These are phyloP conservation scores for Drosophila eugracilis DNA, from an alignment of 1,140 invertebrate genomes.

Conservation along the genomic window DNA sequence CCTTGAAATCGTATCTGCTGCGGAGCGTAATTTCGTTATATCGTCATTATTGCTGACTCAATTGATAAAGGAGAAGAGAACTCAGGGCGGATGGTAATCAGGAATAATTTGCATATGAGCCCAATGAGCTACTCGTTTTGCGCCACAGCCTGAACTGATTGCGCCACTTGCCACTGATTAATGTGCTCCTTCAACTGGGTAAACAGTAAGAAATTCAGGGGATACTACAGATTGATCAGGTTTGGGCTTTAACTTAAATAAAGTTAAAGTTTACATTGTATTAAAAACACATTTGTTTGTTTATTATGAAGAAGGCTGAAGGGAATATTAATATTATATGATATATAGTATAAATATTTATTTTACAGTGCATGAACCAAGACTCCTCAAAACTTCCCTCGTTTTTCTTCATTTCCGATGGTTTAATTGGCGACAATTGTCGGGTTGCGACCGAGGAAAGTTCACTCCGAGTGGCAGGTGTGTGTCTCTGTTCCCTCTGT, in stretches of 20 bases:
- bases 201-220: conserved; percentile 14
- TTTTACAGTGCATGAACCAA: not conserved
- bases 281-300: not conserved
- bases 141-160: conserved; percentile 52
- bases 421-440: conserved; percentile 79
- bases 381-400: not conserved
- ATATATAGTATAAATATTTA: not conserved
- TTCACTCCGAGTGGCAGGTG: conserved; percentile 44
- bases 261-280: not conserved
- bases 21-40: conserved; percentile 20
- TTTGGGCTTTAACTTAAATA: not conserved
- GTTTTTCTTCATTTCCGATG: conserved; percentile 35
- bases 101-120: conserved; percentile 65
- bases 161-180: conserved; percentile 71
- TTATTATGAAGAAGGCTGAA: too few relatives aligned
- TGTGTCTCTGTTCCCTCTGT: conserved; percentile 6
- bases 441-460: conserved; percentile 60
- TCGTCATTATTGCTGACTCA: conserved; percentile 45
- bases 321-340: too few relatives aligned
- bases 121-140: conserved; percentile 75
- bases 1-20: conserved; percentile 56
- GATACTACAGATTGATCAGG: too few relatives aligned
- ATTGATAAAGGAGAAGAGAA: conserved; percentile 35
- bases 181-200: conserved; percentile 45
- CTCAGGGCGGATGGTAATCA: conserved; percentile 26